phyloP scores from a whole-genome alignment of 2,888 invertebrate genomes.

The Drosophila kanekoi region DNA sequence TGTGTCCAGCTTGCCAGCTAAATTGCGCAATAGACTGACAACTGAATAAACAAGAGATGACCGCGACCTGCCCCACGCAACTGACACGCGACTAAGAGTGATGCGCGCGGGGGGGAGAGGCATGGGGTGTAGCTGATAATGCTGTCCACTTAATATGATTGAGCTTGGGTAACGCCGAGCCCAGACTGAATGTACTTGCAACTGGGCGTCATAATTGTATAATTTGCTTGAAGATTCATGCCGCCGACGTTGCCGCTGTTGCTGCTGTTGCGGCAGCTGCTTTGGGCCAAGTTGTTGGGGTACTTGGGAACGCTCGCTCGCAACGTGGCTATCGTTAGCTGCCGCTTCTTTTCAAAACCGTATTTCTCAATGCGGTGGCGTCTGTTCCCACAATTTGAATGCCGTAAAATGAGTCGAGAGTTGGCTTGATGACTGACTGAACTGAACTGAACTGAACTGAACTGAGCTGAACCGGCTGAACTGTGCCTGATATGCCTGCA shows the following conservation, averaged over 20 bases:
- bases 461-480: constrained; percentile 40
- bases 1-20: constrained; percentile 34
- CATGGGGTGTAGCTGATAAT: constrained; percentile 19
- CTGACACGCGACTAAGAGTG: constrained; percentile 62
- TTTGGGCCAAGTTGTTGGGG: constrained; percentile 48
- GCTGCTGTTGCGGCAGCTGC: not conserved
- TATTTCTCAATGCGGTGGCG: constrained; percentile 52
- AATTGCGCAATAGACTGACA: constrained; percentile 64
- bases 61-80: constrained; percentile 77
- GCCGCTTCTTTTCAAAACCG: constrained; percentile 10
- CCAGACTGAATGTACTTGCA: constrained; percentile 8
- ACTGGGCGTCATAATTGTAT: constrained; percentile 72
- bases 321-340: constrained; percentile 33
- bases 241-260: not conserved
- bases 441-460: constrained; percentile 27
- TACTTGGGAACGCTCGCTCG: constrained; percentile 28
- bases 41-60: constrained; percentile 52
- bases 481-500: constrained; percentile 53
- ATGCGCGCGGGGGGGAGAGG: too few relatives aligned
- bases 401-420: constrained; percentile 51
- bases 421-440: constrained; percentile 57
- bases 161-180: constrained; percentile 55
- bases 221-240: constrained; percentile 64
- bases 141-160: constrained; percentile 59
- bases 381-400: constrained; percentile 64